Conservation (phyloP, 2,797 vertebrate genomes). For the Lycodopsis pacificus region DNA sequence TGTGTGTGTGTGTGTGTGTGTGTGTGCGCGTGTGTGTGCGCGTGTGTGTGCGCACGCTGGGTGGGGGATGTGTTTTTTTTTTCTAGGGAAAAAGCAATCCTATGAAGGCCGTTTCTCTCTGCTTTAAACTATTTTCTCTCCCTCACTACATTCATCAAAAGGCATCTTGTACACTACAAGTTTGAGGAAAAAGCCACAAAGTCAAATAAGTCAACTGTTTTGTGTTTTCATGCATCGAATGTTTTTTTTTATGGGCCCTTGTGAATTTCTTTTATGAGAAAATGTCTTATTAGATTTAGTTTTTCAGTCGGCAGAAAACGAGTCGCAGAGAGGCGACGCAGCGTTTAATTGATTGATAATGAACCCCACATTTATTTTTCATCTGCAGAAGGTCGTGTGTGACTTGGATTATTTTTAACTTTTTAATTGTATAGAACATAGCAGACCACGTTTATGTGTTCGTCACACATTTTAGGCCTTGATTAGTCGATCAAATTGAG, state of each 20-base stretch:
- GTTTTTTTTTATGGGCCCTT: neutral
- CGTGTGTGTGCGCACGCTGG: neutral
- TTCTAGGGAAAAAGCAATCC: conserved; percentile 38
- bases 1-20: conserved; percentile 36
- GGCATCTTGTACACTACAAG: conserved; percentile 6
- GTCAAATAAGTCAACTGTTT: conserved; percentile 10
- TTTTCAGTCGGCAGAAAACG: conserved; percentile 11
- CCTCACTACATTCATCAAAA: conserved; percentile 35
- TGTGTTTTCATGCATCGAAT: neutral
- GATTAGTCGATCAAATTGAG: neutral
- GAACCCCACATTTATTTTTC: conserved; percentile 6
- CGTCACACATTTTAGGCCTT: neutral
- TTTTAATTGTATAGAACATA: neutral
- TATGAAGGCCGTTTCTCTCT: conserved; percentile 55
- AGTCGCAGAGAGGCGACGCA: conserved; percentile 1
- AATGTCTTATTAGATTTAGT: neutral
- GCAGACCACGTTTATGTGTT: neutral
- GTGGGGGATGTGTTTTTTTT: conserved; percentile 65
- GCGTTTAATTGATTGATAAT: conserved; percentile 12
- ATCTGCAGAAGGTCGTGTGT: neutral
- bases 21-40: neutral
- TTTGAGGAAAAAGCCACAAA: conserved; percentile 12
- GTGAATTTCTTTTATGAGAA: neutral
- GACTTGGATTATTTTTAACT: neutral
- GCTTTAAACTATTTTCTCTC: conserved; percentile 52